Base-by-base conservation (phyloP, 2,113 vertebrate species). In the Delphinus delphis region DNA sequence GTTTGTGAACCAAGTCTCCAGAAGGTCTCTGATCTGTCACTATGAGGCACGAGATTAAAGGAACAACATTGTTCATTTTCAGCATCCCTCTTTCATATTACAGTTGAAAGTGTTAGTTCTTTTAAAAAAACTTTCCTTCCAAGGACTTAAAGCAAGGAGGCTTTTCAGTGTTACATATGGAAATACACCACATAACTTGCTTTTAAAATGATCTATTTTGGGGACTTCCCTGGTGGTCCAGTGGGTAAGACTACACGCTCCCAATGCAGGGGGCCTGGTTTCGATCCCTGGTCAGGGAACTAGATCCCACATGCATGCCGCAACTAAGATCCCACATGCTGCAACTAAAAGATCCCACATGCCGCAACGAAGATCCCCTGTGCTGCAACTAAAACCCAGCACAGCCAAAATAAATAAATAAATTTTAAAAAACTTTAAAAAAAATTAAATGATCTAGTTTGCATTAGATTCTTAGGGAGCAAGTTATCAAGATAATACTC, bases 121-220 rank as follows among this genome's bases (percentile, higher is more conserved):
- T 93, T 80, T 9, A 6, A 79, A 38, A 92, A 80, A 80, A 77
- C 21, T 90, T 90, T 38, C 38, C 13, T 95, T 73, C 17, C 36
- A 91, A 88, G 79, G 86, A 85, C 70, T 96, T 90, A 89, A 77
- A 97, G 28, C n/a, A 67, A 86, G 33, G 68, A 73, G 26, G 36
- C 3, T 95, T 94, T 95, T 86, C 53, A 90, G 25, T 13, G 53
- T 81, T 55, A 90, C 14, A 76, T n/a, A 79, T 21, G 28, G 47
- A 60, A 90, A 88, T 70, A 84, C 18, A 97, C 21, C 63, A 90
- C 93, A 92, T 71, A 85, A 65, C 5, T 93, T 95, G 20, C 71
- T 93, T 97, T 88, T 73, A 79, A 95, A 90, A 81, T 86, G 12
- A 93, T 12, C 3, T 76, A 33, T 92, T 97, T 90, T 76, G 67